Evolutionary conservation across 2,888 invertebrate genomes (phyloP), one percentile per base, ranked within the genome.

Genomic region (Heliconius erato): DNA sequence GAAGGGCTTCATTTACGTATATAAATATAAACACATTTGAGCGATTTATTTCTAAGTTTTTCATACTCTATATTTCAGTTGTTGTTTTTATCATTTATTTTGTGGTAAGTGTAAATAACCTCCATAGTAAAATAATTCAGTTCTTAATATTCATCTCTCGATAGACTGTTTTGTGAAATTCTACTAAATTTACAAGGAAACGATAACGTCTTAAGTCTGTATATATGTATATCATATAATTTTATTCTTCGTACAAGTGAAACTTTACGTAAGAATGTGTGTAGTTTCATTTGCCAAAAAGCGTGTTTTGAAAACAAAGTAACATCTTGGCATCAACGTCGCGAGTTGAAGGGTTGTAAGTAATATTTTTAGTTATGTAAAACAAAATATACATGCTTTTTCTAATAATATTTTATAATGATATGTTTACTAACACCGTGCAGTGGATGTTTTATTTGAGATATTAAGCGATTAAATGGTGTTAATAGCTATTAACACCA

Each of bases 231-330:
- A 6, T 16, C 35, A 19, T 63, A 63, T 63, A 63, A 76, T 63
- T 63, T 76, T 19, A 35, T 63, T 4, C 63, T 40, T 35, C 63
- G 12, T n/a, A 11, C 19, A 35, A 76, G 35, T 76, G 26, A 76
- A 40, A 76, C 35, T 35, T 76, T 76, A 63, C 7, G 40, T 63
- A 9, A 63, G 63, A 40, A n/a, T 63, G n/a, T 35, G 16, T 67
- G 35, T 74, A 59, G 76, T 76, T 63, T 76, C 63, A 76, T 76
- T 63, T 63, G 76, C 76, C 76, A 76, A 63, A 63, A 63, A 76
- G 63, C 40, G 40, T 59, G 35, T 76, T 76, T 76, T 63, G 19
- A 40, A 76, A 63, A 76, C 63, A 26, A n/a, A 32, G 5, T 76
- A 35, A 76, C 16, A 9, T 35, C 63, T 59, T 76, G 40, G 76